Evolutionary conservation across 64 coral and sea anemone species (phyloP).

Genomic region (Montipora sp.): DNA sequence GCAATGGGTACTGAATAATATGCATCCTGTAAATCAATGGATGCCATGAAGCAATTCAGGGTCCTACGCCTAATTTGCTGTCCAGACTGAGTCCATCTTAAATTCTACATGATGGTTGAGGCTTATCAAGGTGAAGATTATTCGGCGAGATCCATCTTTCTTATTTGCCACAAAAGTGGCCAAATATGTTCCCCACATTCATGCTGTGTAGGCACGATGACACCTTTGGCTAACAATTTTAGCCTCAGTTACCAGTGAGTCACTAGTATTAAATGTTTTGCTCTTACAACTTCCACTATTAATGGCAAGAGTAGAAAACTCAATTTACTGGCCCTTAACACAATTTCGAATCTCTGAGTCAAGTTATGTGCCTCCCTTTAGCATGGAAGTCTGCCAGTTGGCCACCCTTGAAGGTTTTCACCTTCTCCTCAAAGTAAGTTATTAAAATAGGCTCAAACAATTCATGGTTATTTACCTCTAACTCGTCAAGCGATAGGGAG

Average conservation of each 20-base stretch:
- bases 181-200: constrained; percentile 28
- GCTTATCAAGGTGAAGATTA: constrained; percentile 31
- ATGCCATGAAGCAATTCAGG: constrained; percentile 25
- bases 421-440: no score
- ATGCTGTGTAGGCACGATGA: constrained; percentile 25
- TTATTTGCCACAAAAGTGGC: constrained; percentile 13
- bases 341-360: neutral
- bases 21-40: constrained; percentile 20
- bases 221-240: constrained; percentile 13
- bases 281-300: neutral
- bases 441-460: no score
- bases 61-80: constrained; percentile 16
- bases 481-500: no score
- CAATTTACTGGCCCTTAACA: constrained; percentile 12
- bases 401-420: neutral
- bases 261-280: neutral
- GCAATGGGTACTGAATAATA: neutral
- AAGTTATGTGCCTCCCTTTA: constrained; percentile 20
- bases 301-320: neutral
- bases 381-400: constrained; percentile 13
- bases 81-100: constrained; percentile 34
- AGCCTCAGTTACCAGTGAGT: constrained; percentile 21
- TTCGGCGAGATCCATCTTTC: constrained; percentile 31
- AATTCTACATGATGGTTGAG: constrained; percentile 35
- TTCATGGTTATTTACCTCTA: no score